Conservation (phyloP, 2,797 vertebrate species). For the Rhabdomys pumilio region DNA sequence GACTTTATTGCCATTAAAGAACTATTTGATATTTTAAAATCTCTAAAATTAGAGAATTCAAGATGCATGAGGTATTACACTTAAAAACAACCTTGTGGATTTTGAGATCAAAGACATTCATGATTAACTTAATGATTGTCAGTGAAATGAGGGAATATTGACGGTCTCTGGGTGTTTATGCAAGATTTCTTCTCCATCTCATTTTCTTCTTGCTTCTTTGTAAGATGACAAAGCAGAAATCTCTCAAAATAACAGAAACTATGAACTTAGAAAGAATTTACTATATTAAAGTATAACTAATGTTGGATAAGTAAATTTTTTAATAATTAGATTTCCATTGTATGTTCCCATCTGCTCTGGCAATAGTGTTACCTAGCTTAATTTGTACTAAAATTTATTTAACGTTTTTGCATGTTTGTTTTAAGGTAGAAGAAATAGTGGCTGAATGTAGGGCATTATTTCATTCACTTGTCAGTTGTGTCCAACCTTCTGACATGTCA, state of each 20-base stretch:
- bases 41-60: conserved; percentile 1
- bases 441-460: background rate
- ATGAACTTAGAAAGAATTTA: background rate
- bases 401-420: background rate
- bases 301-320: background rate
- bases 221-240: background rate
- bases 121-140: background rate
- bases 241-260: background rate
- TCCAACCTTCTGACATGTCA: background rate
- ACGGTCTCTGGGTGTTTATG: background rate
- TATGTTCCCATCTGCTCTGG: background rate
- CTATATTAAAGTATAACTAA: background rate
- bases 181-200: no score
- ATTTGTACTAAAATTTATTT: background rate
- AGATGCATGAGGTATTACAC: background rate
- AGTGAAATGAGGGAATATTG: background rate
- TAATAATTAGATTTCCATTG: background rate
- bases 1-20: background rate
- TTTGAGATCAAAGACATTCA: background rate
- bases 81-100: background rate
- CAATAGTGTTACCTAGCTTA: background rate
- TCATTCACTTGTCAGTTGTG: background rate
- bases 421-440: background rate
- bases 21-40: background rate
- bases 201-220: no score